Conservation (phyloP, 2,888 invertebrate genomes). For the Acronicta leporina region DNA sequence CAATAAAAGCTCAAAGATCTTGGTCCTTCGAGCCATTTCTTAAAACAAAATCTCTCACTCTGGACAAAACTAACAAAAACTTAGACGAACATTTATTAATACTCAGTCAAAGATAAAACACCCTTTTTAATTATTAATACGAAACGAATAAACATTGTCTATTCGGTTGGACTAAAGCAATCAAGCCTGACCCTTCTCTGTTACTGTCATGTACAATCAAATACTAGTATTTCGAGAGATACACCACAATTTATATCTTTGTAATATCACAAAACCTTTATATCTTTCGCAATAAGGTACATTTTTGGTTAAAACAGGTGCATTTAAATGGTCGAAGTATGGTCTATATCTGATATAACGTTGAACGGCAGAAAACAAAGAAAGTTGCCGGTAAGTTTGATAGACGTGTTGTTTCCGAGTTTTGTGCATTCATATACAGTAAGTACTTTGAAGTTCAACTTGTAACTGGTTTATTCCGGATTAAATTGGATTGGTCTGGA, state of each 20-base stretch:
- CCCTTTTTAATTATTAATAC: slow-evolving; percentile 63
- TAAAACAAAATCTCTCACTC: slow-evolving; percentile 6
- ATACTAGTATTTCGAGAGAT: slow-evolving; percentile 51
- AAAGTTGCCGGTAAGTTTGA: slow-evolving; percentile 52
- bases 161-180: slow-evolving; percentile 68
- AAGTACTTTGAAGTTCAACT: slow-evolving; percentile 24
- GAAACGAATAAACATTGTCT: slow-evolving; percentile 61
- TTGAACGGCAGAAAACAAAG: slow-evolving; percentile 40
- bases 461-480: slow-evolving; percentile 32
- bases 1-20: slow-evolving; percentile 12
- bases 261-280: slow-evolving; percentile 13
- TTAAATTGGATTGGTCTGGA: slow-evolving; percentile 17
- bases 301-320: not conserved
- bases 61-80: slow-evolving; percentile 27
- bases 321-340: slow-evolving; percentile 13
- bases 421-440: slow-evolving; percentile 34
- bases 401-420: slow-evolving; percentile 49
- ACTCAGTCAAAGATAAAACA: slow-evolving; percentile 51
- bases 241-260: slow-evolving; percentile 4
- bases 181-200: slow-evolving; percentile 71
- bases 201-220: slow-evolving; percentile 77
- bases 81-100: slow-evolving; percentile 48
- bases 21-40: not conserved
- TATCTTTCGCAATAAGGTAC: not conserved
- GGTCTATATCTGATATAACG: slow-evolving; percentile 43